Evolutionary conservation across 2,797 vertebrate species (phyloP).

Genomic region (Pelodytes ibericus): DNA sequence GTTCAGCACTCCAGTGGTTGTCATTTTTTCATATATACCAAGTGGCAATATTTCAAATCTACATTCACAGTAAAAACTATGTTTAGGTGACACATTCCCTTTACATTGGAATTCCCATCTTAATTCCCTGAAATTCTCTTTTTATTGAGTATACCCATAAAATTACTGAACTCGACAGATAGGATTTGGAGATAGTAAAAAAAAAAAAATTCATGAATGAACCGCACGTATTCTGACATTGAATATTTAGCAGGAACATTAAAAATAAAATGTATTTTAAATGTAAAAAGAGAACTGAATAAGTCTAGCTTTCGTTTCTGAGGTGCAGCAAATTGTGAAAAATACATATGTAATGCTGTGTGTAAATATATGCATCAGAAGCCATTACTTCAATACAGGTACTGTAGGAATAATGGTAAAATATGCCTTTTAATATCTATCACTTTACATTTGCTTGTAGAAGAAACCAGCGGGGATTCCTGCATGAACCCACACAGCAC

Average conservation of each 20-base stretch:
- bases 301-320: neutral
- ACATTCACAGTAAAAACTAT: no score
- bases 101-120: no score
- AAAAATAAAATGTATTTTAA: slow-evolving; percentile 56
- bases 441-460: slow-evolving; percentile 32
- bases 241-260: neutral
- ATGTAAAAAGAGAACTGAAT: slow-evolving; percentile 44
- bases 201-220: slow-evolving; percentile 9
- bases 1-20: no score
- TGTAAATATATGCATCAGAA: neutral
- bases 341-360: neutral
- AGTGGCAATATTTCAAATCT: no score
- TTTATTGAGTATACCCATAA: no score
- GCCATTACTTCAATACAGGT: slow-evolving; percentile 7
- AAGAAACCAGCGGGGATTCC: slow-evolving; percentile 23
- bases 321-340: neutral
- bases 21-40: no score
- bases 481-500: slow-evolving; percentile 17
- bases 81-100: no score
- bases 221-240: no score
- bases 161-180: no score
- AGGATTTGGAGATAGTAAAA: no score
- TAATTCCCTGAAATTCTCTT: no score
- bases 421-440: slow-evolving; percentile 9
- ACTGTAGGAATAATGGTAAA: slow-evolving; percentile 9